Base-by-base conservation (phyloP, 2,113 vertebrate genomes). In the Mus pahari region DNA sequence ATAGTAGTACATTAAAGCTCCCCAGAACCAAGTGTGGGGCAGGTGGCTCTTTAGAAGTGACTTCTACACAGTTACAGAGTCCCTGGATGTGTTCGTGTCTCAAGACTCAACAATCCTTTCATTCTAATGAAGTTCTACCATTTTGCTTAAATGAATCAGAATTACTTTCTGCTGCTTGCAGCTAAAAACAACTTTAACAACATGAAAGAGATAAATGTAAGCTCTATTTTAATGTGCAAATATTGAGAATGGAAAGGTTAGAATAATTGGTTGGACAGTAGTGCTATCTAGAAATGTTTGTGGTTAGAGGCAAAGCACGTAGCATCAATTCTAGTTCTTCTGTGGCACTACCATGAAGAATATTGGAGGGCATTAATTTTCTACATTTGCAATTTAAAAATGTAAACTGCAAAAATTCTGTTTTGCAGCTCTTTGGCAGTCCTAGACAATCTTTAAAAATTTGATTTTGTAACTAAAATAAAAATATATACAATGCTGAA, bases 161-260 rank as follows among this genome's bases (percentile, higher is more conserved):
- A 92, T 55, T 77, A 11, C 64, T 82, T 90, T 95, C 31, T 81
- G 33, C 88, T 94, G 39, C 12, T 89, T 94, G 53, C 66, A 92
- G 91, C 28, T 45, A 71, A 91, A 91, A 83, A 60, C 22, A 79
- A n/a, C 73, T 48, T 16, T 66, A 45, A 53, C 91, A 74, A 36
- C 12, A 66, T 42, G 45, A 1, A 66, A 88, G 75, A 45, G 87
- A 89, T 39, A n/a, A 62, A 53, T 79, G 74, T 86, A 86, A 86
- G n/a, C 45, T 79, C 94, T 91, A 93, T 90, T 94, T 96, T 78
- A 95, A 91, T 45, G 42, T 92, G 5, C 19, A 0, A 89, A 5
- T 96, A 4, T 92, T 68, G 26, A 28, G 58, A 89, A 71, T 48
- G 42, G 7, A 45, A 92, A 91, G 42, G n/a, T 55, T 60, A 24